Percentiles rank a stretch among this genome's conserved stretches.
These are phyloP conservation scores for Circaetus cinerascens DNA, from an alignment of 2,113 vertebrate genomes.

Conservation along the genomic window DNA sequence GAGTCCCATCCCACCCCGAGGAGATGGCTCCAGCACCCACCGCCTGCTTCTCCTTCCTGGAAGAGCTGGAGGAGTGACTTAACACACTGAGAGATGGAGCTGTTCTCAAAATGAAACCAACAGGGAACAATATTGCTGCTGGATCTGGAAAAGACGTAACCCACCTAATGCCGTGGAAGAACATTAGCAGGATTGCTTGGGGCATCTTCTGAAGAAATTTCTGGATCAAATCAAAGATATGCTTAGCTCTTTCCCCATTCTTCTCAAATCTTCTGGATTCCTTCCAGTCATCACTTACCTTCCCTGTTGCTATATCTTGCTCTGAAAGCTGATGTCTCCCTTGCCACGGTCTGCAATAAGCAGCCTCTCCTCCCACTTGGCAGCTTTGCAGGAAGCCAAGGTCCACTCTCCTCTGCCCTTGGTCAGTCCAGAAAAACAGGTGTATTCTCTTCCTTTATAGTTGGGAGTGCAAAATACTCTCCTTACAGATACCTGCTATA, in stretches of 20 bases:
- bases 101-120: neutral
- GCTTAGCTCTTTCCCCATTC: neutral
- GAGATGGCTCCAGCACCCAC: neutral
- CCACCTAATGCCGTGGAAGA: neutral
- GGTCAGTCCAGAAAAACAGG: neutral
- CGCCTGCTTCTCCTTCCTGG: neutral
- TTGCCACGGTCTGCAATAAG: neutral
- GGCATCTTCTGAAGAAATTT: neutral
- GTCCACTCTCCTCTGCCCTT: neutral
- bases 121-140: neutral
- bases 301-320: neutral
- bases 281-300: neutral
- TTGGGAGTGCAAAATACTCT: neutral
- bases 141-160: neutral
- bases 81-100: neutral
- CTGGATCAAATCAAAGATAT: neutral
- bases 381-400: neutral
- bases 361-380: neutral
- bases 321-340: neutral
- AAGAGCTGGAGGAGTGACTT: neutral
- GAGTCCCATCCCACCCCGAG: neutral
- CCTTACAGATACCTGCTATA: neutral
- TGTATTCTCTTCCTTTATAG: neutral
- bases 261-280: neutral
- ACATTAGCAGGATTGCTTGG: neutral